phyloP scores from a whole-genome alignment of 1,140 invertebrate genomes.

The Carcinoscorpius rotundicauda region DNA sequence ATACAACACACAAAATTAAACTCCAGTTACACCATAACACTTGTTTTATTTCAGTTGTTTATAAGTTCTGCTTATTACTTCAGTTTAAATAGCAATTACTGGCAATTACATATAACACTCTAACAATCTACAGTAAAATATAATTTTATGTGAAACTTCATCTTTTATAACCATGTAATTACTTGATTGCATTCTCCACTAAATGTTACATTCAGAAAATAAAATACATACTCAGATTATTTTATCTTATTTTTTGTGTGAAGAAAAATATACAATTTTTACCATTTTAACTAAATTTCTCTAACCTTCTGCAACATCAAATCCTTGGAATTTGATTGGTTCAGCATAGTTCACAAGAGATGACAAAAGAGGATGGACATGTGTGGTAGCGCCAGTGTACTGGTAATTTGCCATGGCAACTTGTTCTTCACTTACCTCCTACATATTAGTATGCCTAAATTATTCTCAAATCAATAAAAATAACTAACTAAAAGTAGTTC shows the following conservation, averaged over 20 bases:
- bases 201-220: not conserved
- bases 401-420: slow-evolving; percentile 46
- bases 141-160: too few relatives aligned
- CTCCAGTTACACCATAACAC: too few relatives aligned
- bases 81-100: too few relatives aligned
- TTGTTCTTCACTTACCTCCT: slow-evolving; percentile 44
- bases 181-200: too few relatives aligned
- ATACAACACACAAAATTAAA: too few relatives aligned
- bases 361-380: slow-evolving; percentile 96
- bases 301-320: slow-evolving; percentile 87
- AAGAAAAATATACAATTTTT: slow-evolving; percentile 20
- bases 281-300: slow-evolving; percentile 28
- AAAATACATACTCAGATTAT: slow-evolving; percentile 13
- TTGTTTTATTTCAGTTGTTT: too few relatives aligned
- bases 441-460: not conserved
- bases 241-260: slow-evolving; percentile 20
- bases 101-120: too few relatives aligned
- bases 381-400: slow-evolving; percentile 95
- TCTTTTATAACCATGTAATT: too few relatives aligned
- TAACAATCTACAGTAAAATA: too few relatives aligned
- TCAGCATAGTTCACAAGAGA: slow-evolving; percentile 99
- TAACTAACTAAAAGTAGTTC: not conserved
- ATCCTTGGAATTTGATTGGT: slow-evolving; percentile 96
- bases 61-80: too few relatives aligned
- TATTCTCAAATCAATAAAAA: too few relatives aligned